Conservation (phyloP, 2,888 invertebrate species). For the Lasioglossum pauxillum region DNA sequence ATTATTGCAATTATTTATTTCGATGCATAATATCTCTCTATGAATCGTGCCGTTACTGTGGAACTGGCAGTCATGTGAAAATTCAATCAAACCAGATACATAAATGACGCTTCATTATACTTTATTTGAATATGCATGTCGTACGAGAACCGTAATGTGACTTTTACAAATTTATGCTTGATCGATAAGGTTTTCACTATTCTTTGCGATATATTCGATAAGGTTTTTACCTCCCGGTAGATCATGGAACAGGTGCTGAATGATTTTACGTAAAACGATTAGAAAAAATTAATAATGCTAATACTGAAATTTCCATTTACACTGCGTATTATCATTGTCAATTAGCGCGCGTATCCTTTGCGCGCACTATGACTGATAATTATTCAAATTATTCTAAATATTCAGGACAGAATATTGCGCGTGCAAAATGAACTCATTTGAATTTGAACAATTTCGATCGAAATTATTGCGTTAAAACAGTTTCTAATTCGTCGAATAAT, state of each 20-base stretch:
- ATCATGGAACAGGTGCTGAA: neutral
- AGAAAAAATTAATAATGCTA: neutral
- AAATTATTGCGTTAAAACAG: neutral
- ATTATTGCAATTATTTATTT: conserved; percentile 3
- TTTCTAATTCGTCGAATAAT: neutral
- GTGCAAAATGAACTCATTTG: neutral
- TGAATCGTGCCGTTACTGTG: neutral
- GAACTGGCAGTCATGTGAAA: neutral
- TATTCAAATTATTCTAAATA: neutral
- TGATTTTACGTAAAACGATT: neutral
- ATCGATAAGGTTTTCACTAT: neutral
- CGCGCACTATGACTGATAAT: neutral
- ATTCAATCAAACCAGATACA: conserved; percentile 4
- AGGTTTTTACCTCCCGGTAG: neutral
- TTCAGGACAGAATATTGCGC: neutral
- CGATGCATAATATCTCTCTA: neutral
- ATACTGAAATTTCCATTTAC: neutral
- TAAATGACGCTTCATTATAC: neutral
- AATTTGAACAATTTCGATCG: neutral
- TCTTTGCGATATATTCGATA: too few species aligned
- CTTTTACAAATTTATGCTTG: neutral
- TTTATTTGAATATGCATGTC: neutral
- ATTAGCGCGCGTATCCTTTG: neutral
- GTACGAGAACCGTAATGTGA: neutral
- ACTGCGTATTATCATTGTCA: neutral